These are phyloP conservation scores for Hemitrygon akajei DNA, from an alignment of 2,797 vertebrate genomes.

Conservation along the genomic window DNA sequence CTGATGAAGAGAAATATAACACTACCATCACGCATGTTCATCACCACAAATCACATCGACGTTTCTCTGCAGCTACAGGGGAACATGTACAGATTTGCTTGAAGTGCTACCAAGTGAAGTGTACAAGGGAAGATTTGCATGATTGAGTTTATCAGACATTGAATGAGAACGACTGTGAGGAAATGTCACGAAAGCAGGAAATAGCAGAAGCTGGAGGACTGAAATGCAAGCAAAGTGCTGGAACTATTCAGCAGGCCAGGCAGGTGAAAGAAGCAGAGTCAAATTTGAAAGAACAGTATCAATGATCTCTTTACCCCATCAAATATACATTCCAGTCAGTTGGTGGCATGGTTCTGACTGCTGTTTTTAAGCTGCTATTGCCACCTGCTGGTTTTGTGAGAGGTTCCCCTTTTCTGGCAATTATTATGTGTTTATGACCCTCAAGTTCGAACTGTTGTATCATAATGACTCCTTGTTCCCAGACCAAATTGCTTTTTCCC, in stretches of 20 bases:
- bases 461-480: neutral
- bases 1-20: no score
- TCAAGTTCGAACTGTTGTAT: neutral
- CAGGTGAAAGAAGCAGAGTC: no score
- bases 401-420: neutral
- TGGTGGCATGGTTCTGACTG: neutral
- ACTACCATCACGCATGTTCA: neutral
- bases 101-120: neutral
- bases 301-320: no score
- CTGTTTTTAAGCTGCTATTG: neutral
- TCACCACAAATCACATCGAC: neutral
- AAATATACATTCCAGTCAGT: no score
- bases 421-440: neutral
- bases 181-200: neutral
- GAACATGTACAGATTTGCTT: neutral
- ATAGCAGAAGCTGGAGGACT: no score
- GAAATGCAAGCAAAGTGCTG: no score
- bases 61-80: neutral
- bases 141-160: neutral
- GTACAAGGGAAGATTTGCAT: neutral
- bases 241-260: no score
- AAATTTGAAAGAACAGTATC: no score
- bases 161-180: neutral
- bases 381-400: constrained; percentile 9
- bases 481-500: neutral